Evolutionary conservation across 2,888 invertebrate genomes (phyloP), one percentile per base, ranked within the genome.

Genomic region (Neoaliturus tenellus): DNA sequence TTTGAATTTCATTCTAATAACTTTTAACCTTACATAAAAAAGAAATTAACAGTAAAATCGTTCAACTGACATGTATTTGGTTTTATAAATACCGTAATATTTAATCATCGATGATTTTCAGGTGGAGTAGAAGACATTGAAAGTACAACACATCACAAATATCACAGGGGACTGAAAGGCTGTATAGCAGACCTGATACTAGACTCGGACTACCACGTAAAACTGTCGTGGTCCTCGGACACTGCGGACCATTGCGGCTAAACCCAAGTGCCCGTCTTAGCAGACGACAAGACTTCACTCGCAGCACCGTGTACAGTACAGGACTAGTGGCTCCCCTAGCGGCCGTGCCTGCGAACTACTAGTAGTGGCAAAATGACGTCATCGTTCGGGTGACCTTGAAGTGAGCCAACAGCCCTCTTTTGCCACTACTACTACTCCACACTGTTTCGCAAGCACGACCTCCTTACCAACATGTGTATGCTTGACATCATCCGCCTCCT

Each of bases 151-250:
- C 93, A 93, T 87, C 93, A 94, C 81, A 94, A 94, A 90, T 97
- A 96, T 90, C 92, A 92, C 81, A 93, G 93, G 85, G 97, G 97
- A 39, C 93, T 97, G 85, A 92, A 94, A 55, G 97, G 97, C 44
- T 97, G 97, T 91, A 94, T 97, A 88, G 95, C 96, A 62, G 96
- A 96, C 90, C 93, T 97, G 88, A 94, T 95, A 0, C 91, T 97
- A 78, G 96, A 95, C 87, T 95, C 96, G 17, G 96, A 97, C 90
- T 95, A 94, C 89, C 94, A 95, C 88, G 93, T 97, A 71, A 90
- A 91, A 83, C 89, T 93, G 71, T 86, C 88, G 25, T 87, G 86
- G 87, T 85, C 86, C 2, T 75, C 84, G 25, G 86, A 85, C 73
- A 81, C 84, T 31, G 75, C 85, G 8, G 85, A 85, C 35, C 81